Percentiles rank a stretch among this genome's conserved stretches.
Evolutionary conservation across 2,113 vertebrate genomes (phyloP).

Genomic region (Pelvicachromis taeniatus): DNA sequence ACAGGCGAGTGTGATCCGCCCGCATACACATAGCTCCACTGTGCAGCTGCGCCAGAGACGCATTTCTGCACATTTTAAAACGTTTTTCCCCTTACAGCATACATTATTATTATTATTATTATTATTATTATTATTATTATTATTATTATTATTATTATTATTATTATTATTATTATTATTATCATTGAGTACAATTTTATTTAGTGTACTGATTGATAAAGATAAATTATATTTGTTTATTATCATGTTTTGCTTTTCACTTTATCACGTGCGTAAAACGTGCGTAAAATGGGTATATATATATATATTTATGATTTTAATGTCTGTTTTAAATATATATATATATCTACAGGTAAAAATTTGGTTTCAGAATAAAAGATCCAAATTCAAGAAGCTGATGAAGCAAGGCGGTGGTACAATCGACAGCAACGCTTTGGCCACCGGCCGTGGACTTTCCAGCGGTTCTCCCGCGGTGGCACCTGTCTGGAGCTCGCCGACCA

Average conservation of each 20-base stretch:
- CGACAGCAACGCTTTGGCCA: conserved; percentile 84
- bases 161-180: not conserved
- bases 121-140: not conserved
- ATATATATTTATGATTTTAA: not conserved
- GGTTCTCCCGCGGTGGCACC: conserved; percentile 87
- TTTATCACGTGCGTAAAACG: not conserved
- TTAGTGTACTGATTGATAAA: not conserved
- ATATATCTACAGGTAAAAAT: conserved; percentile 83
- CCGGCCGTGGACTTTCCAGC: conserved; percentile 86
- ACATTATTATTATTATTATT: not conserved
- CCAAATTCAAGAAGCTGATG: conserved; percentile 95
- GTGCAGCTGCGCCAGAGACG: not conserved
- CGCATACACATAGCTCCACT: not conserved
- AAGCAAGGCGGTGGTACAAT: conserved; percentile 90
- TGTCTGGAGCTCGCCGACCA: conserved; percentile 88
- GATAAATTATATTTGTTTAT: not conserved
- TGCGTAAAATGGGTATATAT: not conserved
- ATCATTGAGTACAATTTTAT: not conserved
- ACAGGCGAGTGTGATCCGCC: conserved; percentile 78
- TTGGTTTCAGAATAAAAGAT: conserved; percentile 97
- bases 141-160: not conserved
- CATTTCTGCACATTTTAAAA: not conserved
- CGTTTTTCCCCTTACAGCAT: not conserved
- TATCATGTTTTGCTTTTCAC: not conserved
- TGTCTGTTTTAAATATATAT: no score